Conservation (phyloP, 2,888 invertebrate species). For the Chironomus tentans region DNA sequence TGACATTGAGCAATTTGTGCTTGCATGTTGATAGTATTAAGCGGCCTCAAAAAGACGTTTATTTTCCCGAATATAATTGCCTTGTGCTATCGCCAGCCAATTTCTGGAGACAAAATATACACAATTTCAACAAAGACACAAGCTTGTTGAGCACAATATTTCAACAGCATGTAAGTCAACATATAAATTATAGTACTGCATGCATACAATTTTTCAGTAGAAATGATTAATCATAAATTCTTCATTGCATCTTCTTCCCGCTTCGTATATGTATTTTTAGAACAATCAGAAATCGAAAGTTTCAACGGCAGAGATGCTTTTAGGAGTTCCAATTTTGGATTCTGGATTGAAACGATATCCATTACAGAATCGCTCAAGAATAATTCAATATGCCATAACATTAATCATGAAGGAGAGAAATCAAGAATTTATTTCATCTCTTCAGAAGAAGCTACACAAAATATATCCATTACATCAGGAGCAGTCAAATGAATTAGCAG, state of each 20-base stretch:
- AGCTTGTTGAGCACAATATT: constrained; percentile 74
- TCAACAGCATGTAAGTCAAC: constrained; percentile 62
- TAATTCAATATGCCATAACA: constrained; percentile 84
- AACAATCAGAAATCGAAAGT: constrained; percentile 75
- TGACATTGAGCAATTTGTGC: constrained; percentile 70
- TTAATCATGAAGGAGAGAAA: constrained; percentile 74
- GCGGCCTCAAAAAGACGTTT: constrained; percentile 49
- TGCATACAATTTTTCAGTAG: too few relatives aligned
- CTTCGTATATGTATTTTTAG: constrained; percentile 42
- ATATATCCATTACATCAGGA: constrained; percentile 65
- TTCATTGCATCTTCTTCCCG: not conserved
- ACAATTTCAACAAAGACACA: constrained; percentile 67
- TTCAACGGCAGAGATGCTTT: constrained; percentile 79
- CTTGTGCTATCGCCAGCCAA: constrained; percentile 86
- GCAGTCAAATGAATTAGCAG: not conserved
- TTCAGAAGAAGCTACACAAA: constrained; percentile 57
- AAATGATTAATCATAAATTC: too few relatives aligned
- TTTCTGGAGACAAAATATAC: constrained; percentile 80
- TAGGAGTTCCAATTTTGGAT: constrained; percentile 84
- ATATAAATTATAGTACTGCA: not conserved
- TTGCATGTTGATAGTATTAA: constrained; percentile 76
- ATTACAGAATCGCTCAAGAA: constrained; percentile 69
- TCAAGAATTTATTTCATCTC: constrained; percentile 63
- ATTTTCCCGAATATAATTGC: constrained; percentile 87
- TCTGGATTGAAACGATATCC: constrained; percentile 86